Evolutionary conservation across 1,140 invertebrate species (phyloP), one percentile per base, ranked within the genome.

Genomic region (Sminthurinus signatus): DNA sequence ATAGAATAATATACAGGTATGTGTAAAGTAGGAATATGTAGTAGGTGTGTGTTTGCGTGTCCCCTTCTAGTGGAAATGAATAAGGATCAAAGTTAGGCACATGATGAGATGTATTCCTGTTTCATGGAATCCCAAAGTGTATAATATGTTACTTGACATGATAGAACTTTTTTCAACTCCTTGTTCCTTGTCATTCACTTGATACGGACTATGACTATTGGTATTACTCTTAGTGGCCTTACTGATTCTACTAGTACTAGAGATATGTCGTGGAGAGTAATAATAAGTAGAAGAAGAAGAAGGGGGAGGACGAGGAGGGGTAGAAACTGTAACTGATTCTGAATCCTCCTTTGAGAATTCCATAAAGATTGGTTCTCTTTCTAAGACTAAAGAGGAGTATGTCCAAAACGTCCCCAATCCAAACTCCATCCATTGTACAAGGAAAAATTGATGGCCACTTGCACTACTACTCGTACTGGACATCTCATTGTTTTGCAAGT

Each of bases 51-150:
- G 46, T 32, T 58, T 23, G 23, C 28, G 60, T 54, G 48, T 54
- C 60, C 32, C 60, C 62, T 52, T 44, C 61, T 69, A 69, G 59
- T 69, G 57, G 44, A 69, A 57, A 64, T 65, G 62, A 63, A 69
- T 62, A 52, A 63, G 60, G 64, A 61, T 59, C 46, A 61, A 43
- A 51, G 60, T 57, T 62, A 65, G 46, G 43, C 54, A 59, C 54
- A 69, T 62, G 67, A 64, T 68, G 23, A 64, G 56, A 57, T 61
- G 65, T 52, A 69, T 42, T 64, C 66, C 66, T 43, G 19, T 39
- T 51, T 43, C 58, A 31, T 43, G 46, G 58, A 60, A 60, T 60
- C 44, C 44, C 44, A 60, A 43, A 51, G 48, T 51, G 25, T 28
- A 27, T 23, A 31, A 27, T 54, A 54, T 54, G 51, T 54, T 25